A percentile compares a stretch with the other conserved stretches of the same genome.
phyloP scores from a whole-genome alignment of 2,888 invertebrate genomes.

The Crocallis elinguaria region DNA sequence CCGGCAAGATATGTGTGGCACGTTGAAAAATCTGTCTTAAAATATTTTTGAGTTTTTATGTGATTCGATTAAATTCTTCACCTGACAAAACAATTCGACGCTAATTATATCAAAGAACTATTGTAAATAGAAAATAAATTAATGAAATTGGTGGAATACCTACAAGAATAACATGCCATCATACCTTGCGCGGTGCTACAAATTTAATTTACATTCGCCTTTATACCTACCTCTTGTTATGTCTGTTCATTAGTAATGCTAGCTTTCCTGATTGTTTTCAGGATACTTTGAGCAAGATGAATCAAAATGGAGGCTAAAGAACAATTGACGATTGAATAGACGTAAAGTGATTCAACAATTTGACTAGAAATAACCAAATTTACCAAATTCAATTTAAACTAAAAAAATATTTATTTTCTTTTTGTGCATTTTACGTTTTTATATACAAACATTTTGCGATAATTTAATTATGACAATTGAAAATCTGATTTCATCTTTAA shows the following conservation, averaged over 20 bases:
- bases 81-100: too few relatives aligned
- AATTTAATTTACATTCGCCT: background rate
- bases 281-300: too few relatives aligned
- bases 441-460: background rate
- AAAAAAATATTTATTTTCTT: background rate
- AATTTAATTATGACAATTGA: background rate
- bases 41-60: too few relatives aligned
- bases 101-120: too few relatives aligned
- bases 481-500: constrained; percentile 1
- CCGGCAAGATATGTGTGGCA: background rate
- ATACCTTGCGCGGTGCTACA: background rate
- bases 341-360: background rate
- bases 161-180: background rate
- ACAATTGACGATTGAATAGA: background rate
- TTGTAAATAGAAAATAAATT: too few relatives aligned
- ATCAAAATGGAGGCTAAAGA: too few relatives aligned
- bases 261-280: too few relatives aligned
- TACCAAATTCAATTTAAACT: background rate
- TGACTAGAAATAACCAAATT: constrained; percentile 29
- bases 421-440: background rate
- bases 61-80: too few relatives aligned
- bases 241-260: background rate
- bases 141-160: too few relatives aligned
- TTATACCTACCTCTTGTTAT: background rate
- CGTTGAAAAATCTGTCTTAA: background rate